A percentile compares a stretch with the other conserved stretches of the same genome.
Conservation (phyloP, 2,888 invertebrate genomes). For the Cheiracanthium punctorium region DNA sequence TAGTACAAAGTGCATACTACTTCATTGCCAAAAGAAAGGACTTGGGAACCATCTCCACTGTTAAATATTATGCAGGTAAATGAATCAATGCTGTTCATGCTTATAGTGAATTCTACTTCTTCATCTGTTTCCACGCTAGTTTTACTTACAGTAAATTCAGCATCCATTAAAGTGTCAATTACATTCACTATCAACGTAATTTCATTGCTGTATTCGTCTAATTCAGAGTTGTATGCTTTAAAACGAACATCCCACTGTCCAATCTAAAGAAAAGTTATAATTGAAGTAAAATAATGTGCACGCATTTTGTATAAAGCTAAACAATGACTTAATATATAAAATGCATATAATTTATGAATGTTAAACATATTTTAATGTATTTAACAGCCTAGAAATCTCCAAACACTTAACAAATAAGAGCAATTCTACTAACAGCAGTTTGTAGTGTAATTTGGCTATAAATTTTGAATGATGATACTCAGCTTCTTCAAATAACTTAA, state of each 20-base stretch:
- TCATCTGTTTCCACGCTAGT: constrained; percentile 19
- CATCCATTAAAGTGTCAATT: constrained; percentile 17
- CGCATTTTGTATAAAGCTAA: no score
- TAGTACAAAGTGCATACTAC: constrained; percentile 38
- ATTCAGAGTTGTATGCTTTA: constrained; percentile 20
- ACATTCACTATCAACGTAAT: constrained; percentile 12
- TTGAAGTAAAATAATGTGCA: background rate
- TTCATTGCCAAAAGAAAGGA: constrained; percentile 38
- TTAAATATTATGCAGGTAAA: constrained; percentile 49
- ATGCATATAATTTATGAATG: no score
- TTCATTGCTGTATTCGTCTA: constrained; percentile 41
- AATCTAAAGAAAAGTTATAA: constrained; percentile 9
- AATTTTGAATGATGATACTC: no score
- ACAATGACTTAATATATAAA: no score
- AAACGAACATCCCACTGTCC: constrained; percentile 38
- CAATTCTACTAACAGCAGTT: no score
- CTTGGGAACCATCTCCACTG: constrained; percentile 19
- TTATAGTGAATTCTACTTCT: constrained; percentile 27
- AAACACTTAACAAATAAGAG: no score
- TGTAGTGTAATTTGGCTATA: no score
- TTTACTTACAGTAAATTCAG: constrained; percentile 19
- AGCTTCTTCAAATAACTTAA: no score
- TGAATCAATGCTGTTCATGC: constrained; percentile 3
- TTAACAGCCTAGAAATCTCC: no score
- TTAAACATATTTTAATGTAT: no score